phyloP scores from a whole-genome alignment of 2,888 invertebrate genomes.

The Gonocerus acuteangulatus region DNA sequence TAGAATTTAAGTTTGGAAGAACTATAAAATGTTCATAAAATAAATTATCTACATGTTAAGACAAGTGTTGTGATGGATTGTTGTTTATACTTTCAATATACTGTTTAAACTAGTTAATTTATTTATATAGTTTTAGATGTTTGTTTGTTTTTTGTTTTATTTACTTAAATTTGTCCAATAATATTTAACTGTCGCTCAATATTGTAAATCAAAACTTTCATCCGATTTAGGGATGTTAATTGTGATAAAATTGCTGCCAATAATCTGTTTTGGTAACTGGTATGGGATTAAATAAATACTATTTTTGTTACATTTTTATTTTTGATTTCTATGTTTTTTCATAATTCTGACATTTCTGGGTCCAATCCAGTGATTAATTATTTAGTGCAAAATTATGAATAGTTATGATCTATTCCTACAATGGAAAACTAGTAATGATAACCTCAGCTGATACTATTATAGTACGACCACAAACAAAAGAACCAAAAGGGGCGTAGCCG shows the following conservation, averaged over 20 bases:
- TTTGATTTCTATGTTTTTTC: neutral
- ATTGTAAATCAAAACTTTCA: constrained; percentile 33
- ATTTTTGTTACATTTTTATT: constrained; percentile 29
- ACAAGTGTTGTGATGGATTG: neutral
- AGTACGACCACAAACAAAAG: too few relatives aligned
- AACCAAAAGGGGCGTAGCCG: too few relatives aligned
- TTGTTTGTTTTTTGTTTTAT: constrained; percentile 20
- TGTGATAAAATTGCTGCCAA: constrained; percentile 39
- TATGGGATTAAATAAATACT: constrained; percentile 33
- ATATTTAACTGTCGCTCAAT: constrained; percentile 29
- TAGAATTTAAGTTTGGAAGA: too few relatives aligned
- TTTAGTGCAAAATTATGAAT: too few relatives aligned
- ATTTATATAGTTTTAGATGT: constrained; percentile 9
- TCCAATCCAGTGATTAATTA: too few relatives aligned
- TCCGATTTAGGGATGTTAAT: constrained; percentile 34
- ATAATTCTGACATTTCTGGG: too few relatives aligned
- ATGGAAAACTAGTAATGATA: too few relatives aligned
- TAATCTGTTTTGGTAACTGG: constrained; percentile 32
- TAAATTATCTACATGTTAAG: too few relatives aligned
- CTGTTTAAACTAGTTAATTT: neutral
- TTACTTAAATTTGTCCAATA: constrained; percentile 7
- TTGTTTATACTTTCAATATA: neutral
- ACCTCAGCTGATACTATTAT: too few relatives aligned
- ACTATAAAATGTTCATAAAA: too few relatives aligned
- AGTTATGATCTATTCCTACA: too few relatives aligned